Conservation (phyloP, 2,888 invertebrate genomes). For the Sturmia bella region DNA sequence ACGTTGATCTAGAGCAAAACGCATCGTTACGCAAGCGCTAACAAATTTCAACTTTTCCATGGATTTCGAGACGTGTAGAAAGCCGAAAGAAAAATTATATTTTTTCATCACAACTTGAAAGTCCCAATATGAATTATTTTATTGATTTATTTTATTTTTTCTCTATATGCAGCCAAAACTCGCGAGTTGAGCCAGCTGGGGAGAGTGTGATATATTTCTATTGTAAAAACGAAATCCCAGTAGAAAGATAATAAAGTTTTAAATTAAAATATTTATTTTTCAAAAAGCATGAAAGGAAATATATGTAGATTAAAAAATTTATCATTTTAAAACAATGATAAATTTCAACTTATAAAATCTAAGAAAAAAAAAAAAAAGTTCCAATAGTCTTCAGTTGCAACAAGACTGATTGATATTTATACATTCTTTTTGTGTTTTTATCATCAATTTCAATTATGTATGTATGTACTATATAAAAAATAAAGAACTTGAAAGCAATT, state of each 20-base stretch:
- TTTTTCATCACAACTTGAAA: no score
- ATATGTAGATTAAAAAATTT: slow-evolving; percentile 10
- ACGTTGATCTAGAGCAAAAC: no score
- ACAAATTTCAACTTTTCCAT: no score
- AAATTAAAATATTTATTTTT: slow-evolving; percentile 24
- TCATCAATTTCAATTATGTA: slow-evolving; percentile 45
- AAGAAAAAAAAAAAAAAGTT: slow-evolving; percentile 1
- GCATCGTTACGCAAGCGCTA: no score
- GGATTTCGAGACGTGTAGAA: no score
- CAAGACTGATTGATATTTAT: slow-evolving; percentile 25
- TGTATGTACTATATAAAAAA: no score
- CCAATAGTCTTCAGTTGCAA: slow-evolving; percentile 22
- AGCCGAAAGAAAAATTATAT: no score
- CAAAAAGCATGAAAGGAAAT: slow-evolving; percentile 1
- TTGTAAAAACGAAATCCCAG: not conserved
- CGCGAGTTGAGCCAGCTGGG: no score
- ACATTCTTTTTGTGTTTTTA: slow-evolving; percentile 27
- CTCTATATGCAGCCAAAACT: no score
- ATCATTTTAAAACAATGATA: slow-evolving; percentile 63
- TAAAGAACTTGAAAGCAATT: slow-evolving; percentile 7
- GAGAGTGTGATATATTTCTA: no score
- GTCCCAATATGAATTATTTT: no score
- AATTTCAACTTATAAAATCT: slow-evolving; percentile 29
- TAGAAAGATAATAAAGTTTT: slow-evolving; percentile 2
- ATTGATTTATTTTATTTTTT: no score